Evolutionary conservation across 2,113 vertebrate genomes (phyloP), one percentile per base, ranked within the genome.

Genomic region (Sylvietta virens): DNA sequence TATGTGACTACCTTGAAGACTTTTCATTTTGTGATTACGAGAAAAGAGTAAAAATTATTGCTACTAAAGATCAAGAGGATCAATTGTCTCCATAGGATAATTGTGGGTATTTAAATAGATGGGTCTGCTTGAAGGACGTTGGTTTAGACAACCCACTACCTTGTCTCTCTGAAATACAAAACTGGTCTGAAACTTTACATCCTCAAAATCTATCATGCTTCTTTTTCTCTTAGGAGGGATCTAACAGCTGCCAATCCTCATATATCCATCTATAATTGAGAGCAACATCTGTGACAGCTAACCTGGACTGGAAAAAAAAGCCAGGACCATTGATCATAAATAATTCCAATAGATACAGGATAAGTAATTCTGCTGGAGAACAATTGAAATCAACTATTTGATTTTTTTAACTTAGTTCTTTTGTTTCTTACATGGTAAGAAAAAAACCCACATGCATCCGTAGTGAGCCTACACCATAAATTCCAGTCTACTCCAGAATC

Each of bases 401-500:
- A 8, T 26, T 70, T 71, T 28, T 87, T 64, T 5, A 7, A 5
- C 19, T 56, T 21, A 24, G 5, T 37, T 71, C 8, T 42, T 94
- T 60, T 44, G 4, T 69, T 84, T 83, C 58, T 70, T 53, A 57
- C 3, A 15, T 15, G 9, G 13, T 27, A 58, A 37, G 30, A 39
- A 42, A 76, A 50, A 51, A 13, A 0, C 3, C 7, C 15, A 22
- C 0, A 0, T 30, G 16, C 10, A 39, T 23, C 21, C 56, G 15
- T 24, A 69, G 20, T 24, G 21, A 79, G 27, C 40, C 50, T 37
- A 11, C 11, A 50, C 11, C 13, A 27, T 12, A 27, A 44, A 69
- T 60, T 72, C 27, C 19, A 60, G 24, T 30, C 11, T 20, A 14
- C 13, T 58, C 28, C 28, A 62, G 37, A 84, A 60, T 4, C 12